Conservation (phyloP, 2,797 vertebrate genomes). For the Galaxias olidus region DNA sequence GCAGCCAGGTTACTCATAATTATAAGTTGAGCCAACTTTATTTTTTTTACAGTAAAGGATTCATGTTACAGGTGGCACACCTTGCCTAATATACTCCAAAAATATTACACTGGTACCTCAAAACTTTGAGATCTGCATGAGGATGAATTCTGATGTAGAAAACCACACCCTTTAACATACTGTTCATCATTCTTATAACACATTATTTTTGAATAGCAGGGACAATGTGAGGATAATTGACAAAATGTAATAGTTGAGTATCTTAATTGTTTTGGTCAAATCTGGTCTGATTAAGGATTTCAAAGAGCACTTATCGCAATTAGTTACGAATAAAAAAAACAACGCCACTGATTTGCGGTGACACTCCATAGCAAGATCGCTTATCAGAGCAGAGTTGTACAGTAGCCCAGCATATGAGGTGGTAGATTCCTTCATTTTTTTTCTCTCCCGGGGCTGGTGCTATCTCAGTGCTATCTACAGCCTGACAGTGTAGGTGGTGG, state of each 20-base stretch:
- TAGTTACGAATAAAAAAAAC: too few species aligned
- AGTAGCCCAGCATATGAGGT: slow-evolving; percentile 43
- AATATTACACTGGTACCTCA: slow-evolving; percentile 47
- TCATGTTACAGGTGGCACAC: slow-evolving; percentile 42
- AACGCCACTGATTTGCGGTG: too few species aligned
- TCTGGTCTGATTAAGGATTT: too few species aligned
- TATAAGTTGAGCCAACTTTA: too few species aligned
- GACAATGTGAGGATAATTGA: slow-evolving; percentile 27
- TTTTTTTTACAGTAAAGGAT: too few species aligned
- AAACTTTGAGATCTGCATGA: slow-evolving; percentile 67
- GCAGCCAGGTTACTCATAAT: too few species aligned
- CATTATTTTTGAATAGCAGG: slow-evolving; percentile 66
- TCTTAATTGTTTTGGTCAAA: too few species aligned
- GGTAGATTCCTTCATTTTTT: slow-evolving; percentile 60
- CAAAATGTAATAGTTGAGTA: too few species aligned
- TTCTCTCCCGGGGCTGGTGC: slow-evolving; percentile 24
- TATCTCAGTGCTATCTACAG: slow-evolving; percentile 46
- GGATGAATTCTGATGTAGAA: slow-evolving; percentile 51
- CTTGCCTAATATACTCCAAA: slow-evolving; percentile 58
- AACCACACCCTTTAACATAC: slow-evolving; percentile 22
- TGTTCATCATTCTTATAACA: slow-evolving; percentile 51
- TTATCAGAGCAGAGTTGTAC: too few species aligned
- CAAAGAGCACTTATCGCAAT: too few species aligned
- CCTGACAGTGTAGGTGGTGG: slow-evolving; percentile 65
- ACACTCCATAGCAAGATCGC: too few species aligned